A percentile compares a stretch with the other conserved stretches of the same genome.
phyloP scores from a whole-genome alignment of 2,113 vertebrate species.

The Dryoscopus gambensis region DNA sequence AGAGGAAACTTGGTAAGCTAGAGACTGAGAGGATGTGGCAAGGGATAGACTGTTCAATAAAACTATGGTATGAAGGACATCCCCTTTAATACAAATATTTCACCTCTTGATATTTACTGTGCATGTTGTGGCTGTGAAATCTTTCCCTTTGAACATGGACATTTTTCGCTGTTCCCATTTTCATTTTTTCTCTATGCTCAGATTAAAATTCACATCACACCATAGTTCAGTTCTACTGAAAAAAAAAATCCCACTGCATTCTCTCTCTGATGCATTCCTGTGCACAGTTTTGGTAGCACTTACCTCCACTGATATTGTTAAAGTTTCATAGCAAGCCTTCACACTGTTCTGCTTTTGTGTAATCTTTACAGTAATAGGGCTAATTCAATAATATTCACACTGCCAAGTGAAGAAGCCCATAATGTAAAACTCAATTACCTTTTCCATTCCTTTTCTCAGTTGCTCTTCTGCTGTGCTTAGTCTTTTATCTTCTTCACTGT shows the following conservation, averaged over 20 bases:
- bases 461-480: conserved; percentile 39
- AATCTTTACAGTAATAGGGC: conserved; percentile 53
- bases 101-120: conserved; percentile 42
- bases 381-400: conserved; percentile 67
- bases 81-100: neutral
- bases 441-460: conserved; percentile 41
- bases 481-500: conserved; percentile 62
- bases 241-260: neutral
- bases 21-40: neutral
- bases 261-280: conserved; percentile 51
- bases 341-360: conserved; percentile 64
- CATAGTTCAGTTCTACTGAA: neutral
- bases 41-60: conserved; percentile 1
- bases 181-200: neutral
- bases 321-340: conserved; percentile 60
- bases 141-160: neutral
- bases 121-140: neutral
- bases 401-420: conserved; percentile 35
- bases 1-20: neutral
- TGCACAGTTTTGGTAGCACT: conserved; percentile 44
- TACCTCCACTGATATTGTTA: conserved; percentile 53
- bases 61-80: neutral
- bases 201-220: conserved; percentile 70
- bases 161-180: neutral
- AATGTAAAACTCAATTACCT: conserved; percentile 64